Evolutionary conservation across 2,113 vertebrate genomes (phyloP), one percentile per base, ranked within the genome.

Genomic region (Dicrurus megarhynchus): DNA sequence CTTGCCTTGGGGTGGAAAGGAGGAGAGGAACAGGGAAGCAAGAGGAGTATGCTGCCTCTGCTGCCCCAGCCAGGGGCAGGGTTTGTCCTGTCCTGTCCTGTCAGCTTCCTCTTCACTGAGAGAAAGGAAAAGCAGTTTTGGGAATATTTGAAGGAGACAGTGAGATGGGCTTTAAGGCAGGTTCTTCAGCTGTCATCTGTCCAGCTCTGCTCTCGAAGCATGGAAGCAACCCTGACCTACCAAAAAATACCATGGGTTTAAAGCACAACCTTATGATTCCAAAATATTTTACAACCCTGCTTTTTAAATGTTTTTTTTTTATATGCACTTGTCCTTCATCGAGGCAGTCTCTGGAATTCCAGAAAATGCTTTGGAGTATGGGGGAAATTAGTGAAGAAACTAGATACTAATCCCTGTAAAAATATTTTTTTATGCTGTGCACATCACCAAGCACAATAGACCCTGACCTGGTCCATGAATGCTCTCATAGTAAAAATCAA

Each of bases 361-460:
- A 37, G 75, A 65, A 77, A 93, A 44, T 32, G 23, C 39, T 86
- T 90, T 70, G 32, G 50, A 70, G 24, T 52, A 56, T 46, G 49
- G 79, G 47, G 20, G 8, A 93, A 93, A 92, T 75, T 39, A 67
- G 76, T 87, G 61, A 91, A 73, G 61, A 73, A 94, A 65, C 30
- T 46, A 70, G 33, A 47, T 49, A 61, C 22, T 80, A 57, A 70
- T 33, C 19, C 90, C 63, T 77, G 77, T 77, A 80, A 87, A 80
- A 9, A 59, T 77, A 39, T 60, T 50, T 81, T 81, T 69, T 49
- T 41, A n/a, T 1, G 0, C 53, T 71, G 15, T 39, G 37, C 44
- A 41, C 47, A 59, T 69, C 46, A 67, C 30, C 22, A 61, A 84
- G 28, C 10, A 71, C 23, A 49, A 41, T 9, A 67, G 42, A 47